Percentiles rank a stretch among this genome's conserved stretches.
phyloP scores from a whole-genome alignment of 2,888 invertebrate species.

The Byasa hedistus region DNA sequence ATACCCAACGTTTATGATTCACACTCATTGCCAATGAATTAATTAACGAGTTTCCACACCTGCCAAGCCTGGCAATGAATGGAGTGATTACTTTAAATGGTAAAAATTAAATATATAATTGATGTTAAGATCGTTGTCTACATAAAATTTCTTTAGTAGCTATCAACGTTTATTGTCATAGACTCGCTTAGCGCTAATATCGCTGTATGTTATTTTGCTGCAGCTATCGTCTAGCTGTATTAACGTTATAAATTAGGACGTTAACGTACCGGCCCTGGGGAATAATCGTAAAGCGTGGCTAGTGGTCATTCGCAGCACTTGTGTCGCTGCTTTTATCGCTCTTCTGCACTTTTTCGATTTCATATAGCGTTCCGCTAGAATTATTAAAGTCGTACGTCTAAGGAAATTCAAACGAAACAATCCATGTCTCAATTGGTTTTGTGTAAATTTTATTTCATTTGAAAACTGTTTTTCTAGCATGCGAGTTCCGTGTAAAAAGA shows the following conservation, averaged over 20 bases:
- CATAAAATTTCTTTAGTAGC: not conserved
- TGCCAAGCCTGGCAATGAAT: too few species aligned
- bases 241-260: slow-evolving; percentile 78
- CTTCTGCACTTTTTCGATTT: slow-evolving; percentile 27
- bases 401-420: slow-evolving; percentile 5
- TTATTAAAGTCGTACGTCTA: slow-evolving; percentile 26
- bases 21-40: too few species aligned
- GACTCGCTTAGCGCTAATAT: slow-evolving; percentile 44
- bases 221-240: slow-evolving; percentile 66
- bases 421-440: slow-evolving; percentile 7
- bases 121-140: too few species aligned
- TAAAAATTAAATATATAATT: too few species aligned
- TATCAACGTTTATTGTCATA: slow-evolving; percentile 34
- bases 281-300: slow-evolving; percentile 27
- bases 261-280: slow-evolving; percentile 47
- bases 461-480: too few species aligned
- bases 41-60: too few species aligned
- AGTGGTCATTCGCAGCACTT: slow-evolving; percentile 24
- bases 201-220: slow-evolving; percentile 39
- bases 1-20: too few species aligned
- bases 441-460: not conserved
- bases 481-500: too few species aligned
- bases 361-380: slow-evolving; percentile 15
- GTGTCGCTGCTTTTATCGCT: slow-evolving; percentile 24
- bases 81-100: too few species aligned